Percentiles rank a stretch among this genome's conserved stretches.
Conservation (phyloP, 2,797 vertebrate species). For the Vireo griseus region DNA sequence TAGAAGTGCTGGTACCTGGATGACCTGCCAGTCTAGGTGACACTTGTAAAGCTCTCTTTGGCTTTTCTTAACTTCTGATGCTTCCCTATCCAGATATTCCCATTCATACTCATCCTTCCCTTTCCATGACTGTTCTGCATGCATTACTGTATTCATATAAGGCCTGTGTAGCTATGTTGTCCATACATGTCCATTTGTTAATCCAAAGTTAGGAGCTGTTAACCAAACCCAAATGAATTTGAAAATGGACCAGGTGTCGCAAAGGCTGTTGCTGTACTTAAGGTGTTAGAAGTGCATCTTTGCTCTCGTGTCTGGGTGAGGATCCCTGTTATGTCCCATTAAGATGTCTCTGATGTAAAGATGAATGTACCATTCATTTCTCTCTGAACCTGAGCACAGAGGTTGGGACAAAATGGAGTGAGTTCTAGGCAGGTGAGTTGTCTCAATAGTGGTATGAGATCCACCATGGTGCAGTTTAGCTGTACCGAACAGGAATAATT, state of each 20-base stretch:
- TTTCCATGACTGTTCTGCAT: background rate
- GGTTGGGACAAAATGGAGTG: background rate
- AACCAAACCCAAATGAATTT: background rate
- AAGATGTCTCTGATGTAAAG: background rate
- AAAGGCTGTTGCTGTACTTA: background rate
- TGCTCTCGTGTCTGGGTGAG: background rate
- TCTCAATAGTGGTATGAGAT: rapidly evolving
- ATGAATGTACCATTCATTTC: background rate
- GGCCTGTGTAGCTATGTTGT: background rate
- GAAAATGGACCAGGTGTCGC: background rate
- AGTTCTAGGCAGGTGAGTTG: background rate
- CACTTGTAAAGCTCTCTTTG: rapidly evolving
- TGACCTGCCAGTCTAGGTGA: background rate
- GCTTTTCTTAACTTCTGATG: background rate
- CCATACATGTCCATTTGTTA: background rate
- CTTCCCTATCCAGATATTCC: background rate
- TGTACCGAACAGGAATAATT: background rate
- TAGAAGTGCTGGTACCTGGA: background rate
- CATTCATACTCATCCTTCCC: background rate
- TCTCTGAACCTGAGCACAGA: background rate
- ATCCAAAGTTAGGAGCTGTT: background rate
- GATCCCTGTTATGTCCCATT: background rate
- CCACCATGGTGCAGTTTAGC: background rate
- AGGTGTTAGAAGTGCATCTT: background rate
- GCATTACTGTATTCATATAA: background rate